A percentile compares a stretch with the other conserved stretches of the same genome.
phyloP scores from a whole-genome alignment of 2,888 invertebrate species.

The Limnephilus rhombicus region DNA sequence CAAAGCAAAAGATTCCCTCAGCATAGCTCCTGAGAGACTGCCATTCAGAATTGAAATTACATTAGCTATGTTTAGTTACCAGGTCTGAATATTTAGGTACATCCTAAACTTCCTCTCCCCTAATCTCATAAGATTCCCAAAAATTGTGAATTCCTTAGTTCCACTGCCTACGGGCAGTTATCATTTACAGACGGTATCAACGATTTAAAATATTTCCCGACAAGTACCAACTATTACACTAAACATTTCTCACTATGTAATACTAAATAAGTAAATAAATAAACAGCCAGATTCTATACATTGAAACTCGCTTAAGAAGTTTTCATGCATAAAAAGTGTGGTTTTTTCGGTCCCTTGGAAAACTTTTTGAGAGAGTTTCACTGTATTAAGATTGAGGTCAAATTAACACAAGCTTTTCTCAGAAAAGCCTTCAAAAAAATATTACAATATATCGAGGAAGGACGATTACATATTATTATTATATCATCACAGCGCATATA shows the following conservation, averaged over 20 bases:
- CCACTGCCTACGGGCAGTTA: background rate
- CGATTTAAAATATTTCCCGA: background rate
- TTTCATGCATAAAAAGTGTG: too few species aligned
- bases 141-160: background rate
- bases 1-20: background rate
- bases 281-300: background rate
- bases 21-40: background rate
- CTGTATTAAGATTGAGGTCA: background rate
- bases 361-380: too few species aligned
- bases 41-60: background rate
- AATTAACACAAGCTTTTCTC: conserved; percentile 20
- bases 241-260: background rate
- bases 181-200: too few species aligned
- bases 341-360: too few species aligned
- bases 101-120: background rate
- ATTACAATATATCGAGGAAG: background rate
- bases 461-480: background rate
- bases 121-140: background rate
- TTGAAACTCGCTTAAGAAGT: too few species aligned
- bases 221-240: background rate
- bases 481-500: background rate
- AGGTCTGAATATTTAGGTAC: background rate
- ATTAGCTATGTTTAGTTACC: background rate
- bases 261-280: background rate
- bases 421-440: conserved; percentile 20